Conservation (phyloP, 2,797 vertebrate genomes). For the Schizothorax lantsangensis region DNA sequence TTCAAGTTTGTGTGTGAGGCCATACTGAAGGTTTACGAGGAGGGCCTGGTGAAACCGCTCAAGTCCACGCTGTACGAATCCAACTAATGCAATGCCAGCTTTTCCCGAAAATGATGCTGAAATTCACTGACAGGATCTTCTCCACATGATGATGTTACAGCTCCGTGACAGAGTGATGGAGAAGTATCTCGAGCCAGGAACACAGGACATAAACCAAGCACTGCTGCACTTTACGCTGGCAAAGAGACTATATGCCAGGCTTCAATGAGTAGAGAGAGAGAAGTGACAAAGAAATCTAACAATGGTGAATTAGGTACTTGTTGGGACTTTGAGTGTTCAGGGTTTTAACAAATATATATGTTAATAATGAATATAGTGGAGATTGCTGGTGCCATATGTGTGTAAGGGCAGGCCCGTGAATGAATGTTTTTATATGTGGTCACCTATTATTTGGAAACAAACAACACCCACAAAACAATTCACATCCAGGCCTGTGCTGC, state of each 20-base stretch:
- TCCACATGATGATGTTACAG: slow-evolving; percentile 13
- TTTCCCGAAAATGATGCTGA: slow-evolving; percentile 12
- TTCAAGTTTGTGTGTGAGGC: slow-evolving; percentile 99
- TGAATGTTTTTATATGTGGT: slow-evolving; percentile 53
- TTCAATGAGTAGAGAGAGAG: slow-evolving; percentile 66
- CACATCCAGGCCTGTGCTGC: slow-evolving; percentile 70
- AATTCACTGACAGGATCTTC: slow-evolving; percentile 46
- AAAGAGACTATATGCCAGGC: slow-evolving; percentile 75
- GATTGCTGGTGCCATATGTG: slow-evolving; percentile 87
- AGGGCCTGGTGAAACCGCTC: slow-evolving; percentile 89
- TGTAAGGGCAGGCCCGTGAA: slow-evolving; percentile 70
- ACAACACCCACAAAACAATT: not conserved
- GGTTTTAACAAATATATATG: slow-evolving; percentile 72
- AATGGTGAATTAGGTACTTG: slow-evolving; percentile 78
- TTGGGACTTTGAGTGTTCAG: slow-evolving; percentile 83
- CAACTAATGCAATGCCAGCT: slow-evolving; percentile 64
- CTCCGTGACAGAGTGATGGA: slow-evolving; percentile 25
- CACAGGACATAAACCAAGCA: slow-evolving; percentile 90
- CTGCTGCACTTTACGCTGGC: slow-evolving; percentile 99
- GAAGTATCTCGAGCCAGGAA: slow-evolving; percentile 61
- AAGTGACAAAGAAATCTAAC: slow-evolving; percentile 65
- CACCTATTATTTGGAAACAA: slow-evolving; percentile 48
- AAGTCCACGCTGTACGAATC: slow-evolving; percentile 82
- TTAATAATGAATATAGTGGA: slow-evolving; percentile 65
- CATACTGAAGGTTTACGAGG: slow-evolving; percentile 97